A percentile compares a stretch with the other conserved stretches of the same genome.
These are phyloP conservation scores for Drosophila vallismaia DNA, from an alignment of 2,888 invertebrate species.

Conservation along the genomic window DNA sequence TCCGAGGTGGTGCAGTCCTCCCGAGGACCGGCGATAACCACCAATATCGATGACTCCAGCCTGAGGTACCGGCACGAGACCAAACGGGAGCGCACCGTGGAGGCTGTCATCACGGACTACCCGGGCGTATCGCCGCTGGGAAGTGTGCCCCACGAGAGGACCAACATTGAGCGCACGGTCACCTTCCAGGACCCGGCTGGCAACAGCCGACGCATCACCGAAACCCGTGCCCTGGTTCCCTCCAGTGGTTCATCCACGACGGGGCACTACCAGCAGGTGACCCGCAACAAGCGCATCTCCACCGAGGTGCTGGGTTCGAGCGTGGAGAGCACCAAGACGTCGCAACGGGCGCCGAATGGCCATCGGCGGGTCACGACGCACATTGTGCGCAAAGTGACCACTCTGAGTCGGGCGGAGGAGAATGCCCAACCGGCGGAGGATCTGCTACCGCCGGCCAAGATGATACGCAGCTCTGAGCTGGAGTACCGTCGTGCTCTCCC, in stretches of 20 bases:
- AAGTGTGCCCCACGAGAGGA: constrained; percentile 76
- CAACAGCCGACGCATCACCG: constrained; percentile 67
- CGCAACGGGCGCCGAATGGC: constrained; percentile 91
- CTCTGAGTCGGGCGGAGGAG: constrained; percentile 93
- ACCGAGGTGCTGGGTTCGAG: constrained; percentile 94
- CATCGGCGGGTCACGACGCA: constrained; percentile 93
- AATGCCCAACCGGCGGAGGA: constrained; percentile 88
- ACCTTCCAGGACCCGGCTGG: constrained; percentile 71
- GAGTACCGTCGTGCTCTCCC: constrained; percentile 84
- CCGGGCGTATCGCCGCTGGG: constrained; percentile 68
- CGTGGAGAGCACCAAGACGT: constrained; percentile 92
- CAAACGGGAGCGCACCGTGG: constrained; percentile 85
- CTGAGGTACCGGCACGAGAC: constrained; percentile 85
- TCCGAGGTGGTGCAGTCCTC: constrained; percentile 72
- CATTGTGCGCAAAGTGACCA: constrained; percentile 94
- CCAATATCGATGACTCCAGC: constrained; percentile 84
- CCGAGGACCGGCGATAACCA: constrained; percentile 87
- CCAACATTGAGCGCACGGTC: constrained; percentile 85
- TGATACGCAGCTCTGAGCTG: constrained; percentile 85
- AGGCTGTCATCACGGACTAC: constrained; percentile 85
- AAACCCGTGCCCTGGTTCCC: constrained; percentile 74
- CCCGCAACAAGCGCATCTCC: constrained; percentile 92
- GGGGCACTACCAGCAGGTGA: constrained; percentile 88
- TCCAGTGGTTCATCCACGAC: constrained; percentile 19
- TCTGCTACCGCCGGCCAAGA: constrained; percentile 85